These are phyloP conservation scores for Anguilla japonica DNA, from an alignment of 2,113 vertebrate genomes.

Conservation along the genomic window DNA sequence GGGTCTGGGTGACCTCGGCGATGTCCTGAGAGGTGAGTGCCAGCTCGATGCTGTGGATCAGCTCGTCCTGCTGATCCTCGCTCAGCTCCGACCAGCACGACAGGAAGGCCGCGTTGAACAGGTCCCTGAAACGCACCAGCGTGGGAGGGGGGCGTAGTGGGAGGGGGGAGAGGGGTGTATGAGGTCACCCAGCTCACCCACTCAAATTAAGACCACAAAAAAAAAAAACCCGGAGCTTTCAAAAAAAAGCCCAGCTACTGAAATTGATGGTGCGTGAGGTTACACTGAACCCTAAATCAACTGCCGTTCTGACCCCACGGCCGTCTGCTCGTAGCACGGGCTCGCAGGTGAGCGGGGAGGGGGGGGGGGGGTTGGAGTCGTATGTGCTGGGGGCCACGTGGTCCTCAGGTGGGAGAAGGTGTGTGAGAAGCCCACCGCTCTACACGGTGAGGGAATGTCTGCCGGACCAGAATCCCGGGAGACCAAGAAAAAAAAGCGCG, in stretches of 20 bases:
- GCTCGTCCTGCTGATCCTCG: constrained; percentile 96
- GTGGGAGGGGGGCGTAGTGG: constrained; percentile 3
- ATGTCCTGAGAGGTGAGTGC: constrained; percentile 97
- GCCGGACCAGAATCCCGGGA: background rate
- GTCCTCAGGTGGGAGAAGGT: background rate
- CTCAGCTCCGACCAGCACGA: constrained; percentile 98
- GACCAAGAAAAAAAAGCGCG: background rate
- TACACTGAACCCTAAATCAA: background rate
- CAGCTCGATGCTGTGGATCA: constrained; percentile 94
- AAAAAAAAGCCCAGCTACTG: background rate
- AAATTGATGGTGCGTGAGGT: background rate
- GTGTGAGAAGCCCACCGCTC: background rate
- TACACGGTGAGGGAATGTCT: background rate
- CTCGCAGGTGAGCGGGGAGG: background rate
- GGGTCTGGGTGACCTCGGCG: constrained; percentile 95
- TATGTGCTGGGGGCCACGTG: background rate
- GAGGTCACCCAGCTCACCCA: background rate
- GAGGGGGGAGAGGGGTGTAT: constrained; percentile 1
- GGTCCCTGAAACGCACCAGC: constrained; percentile 72
- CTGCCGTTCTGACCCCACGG: background rate
- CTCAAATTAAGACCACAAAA: background rate
- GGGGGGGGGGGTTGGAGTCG: background rate
- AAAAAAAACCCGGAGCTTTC: background rate
- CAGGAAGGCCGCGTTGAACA: constrained; percentile 97
- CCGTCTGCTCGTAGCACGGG: background rate